Conservation (phyloP, 2,797 vertebrate species). For the Liparis tanakae region DNA sequence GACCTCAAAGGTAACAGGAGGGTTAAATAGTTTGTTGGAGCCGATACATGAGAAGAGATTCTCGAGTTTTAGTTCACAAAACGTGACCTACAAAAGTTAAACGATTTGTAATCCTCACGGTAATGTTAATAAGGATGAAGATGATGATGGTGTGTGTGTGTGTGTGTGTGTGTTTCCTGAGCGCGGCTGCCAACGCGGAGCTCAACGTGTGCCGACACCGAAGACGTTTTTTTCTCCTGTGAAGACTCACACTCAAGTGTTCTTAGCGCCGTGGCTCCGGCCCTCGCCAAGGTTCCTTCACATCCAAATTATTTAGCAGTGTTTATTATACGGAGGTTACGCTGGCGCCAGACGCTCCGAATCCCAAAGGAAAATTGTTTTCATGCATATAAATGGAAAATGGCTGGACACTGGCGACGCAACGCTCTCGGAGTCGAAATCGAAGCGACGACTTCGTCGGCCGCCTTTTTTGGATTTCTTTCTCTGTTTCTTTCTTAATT, state of each 20-base stretch:
- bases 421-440: conserved; percentile 68
- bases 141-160: neutral
- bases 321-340: conserved; percentile 83
- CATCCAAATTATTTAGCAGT: conserved; percentile 81
- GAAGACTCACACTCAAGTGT: conserved; percentile 73
- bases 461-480: conserved; percentile 47
- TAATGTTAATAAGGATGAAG: neutral
- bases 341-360: conserved; percentile 79
- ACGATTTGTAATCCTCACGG: neutral
- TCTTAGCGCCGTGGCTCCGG: conserved; percentile 53
- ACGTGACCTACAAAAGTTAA: no score
- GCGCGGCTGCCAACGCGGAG: conserved; percentile 51
- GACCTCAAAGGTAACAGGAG: no score
- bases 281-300: conserved; percentile 75
- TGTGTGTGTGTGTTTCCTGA: conserved; percentile 42
- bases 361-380: conserved; percentile 77
- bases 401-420: conserved; percentile 59
- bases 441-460: conserved; percentile 50
- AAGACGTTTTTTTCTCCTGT: conserved; percentile 54
- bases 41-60: no score
- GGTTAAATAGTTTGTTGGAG: neutral
- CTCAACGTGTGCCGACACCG: conserved; percentile 50
- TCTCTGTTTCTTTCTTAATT: conserved; percentile 52
- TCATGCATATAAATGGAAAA: conserved; percentile 77
- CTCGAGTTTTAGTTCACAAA: neutral